These are phyloP conservation scores for Crenuchus spilurus DNA, from an alignment of 2,797 vertebrate species.

Conservation along the genomic window DNA sequence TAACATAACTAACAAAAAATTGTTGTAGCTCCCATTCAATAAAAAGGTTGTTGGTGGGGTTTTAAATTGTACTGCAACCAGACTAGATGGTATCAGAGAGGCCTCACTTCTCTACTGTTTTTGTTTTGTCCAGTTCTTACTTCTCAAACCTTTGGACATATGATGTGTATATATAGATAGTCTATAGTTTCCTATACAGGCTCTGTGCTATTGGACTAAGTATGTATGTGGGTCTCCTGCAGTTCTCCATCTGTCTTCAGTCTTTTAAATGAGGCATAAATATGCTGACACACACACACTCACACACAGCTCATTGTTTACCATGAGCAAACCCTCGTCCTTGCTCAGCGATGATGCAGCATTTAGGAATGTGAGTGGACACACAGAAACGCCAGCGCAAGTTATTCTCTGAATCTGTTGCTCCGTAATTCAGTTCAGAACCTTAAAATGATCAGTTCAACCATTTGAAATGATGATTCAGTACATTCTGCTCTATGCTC, in stretches of 20 bases:
- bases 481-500: neutral
- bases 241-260: conserved; percentile 57
- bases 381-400: conserved; percentile 27
- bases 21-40: too few species aligned
- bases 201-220: neutral
- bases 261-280: conserved; percentile 47
- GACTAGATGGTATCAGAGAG: too few species aligned
- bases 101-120: too few species aligned
- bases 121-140: too few species aligned
- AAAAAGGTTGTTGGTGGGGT: too few species aligned
- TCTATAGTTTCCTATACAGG: too few species aligned
- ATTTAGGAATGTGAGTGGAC: conserved; percentile 18
- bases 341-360: conserved; percentile 15
- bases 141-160: too few species aligned
- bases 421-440: neutral
- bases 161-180: too few species aligned
- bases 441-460: neutral
- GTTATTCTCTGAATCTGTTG: conserved; percentile 27
- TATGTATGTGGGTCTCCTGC: conserved; percentile 35
- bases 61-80: too few species aligned
- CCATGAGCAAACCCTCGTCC: neutral
- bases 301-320: conserved; percentile 42
- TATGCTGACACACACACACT: conserved; percentile 33
- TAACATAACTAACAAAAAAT: too few species aligned
- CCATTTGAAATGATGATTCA: neutral